Conservation (phyloP, 2,888 invertebrate species). For the Galeruca laticollis region DNA sequence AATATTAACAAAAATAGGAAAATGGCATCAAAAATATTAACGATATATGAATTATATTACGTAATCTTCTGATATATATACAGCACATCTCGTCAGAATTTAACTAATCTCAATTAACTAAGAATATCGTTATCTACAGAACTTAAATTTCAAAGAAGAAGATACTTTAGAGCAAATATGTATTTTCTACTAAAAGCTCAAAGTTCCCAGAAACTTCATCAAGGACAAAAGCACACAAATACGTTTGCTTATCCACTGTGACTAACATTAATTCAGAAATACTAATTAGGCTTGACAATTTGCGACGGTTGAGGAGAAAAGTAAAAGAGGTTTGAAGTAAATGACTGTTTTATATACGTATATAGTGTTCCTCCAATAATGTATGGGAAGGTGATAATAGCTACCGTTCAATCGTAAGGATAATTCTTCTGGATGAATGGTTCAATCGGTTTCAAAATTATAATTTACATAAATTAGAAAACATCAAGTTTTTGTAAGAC, state of each 20-base stretch:
- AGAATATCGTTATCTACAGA: background rate
- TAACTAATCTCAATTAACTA: background rate
- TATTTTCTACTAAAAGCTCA: constrained; percentile 3
- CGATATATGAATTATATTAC: too few relatives aligned
- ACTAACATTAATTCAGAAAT: constrained; percentile 50
- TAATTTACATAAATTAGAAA: too few relatives aligned
- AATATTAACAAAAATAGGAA: too few relatives aligned
- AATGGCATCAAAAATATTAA: too few relatives aligned
- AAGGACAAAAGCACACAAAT: constrained; percentile 32
- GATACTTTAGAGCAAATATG: constrained; percentile 18
- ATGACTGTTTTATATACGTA: background rate
- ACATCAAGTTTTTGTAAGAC: too few relatives aligned
- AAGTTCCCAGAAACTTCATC: constrained; percentile 18
- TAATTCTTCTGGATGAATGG: too few relatives aligned
- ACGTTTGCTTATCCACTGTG: constrained; percentile 35
- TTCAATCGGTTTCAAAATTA: too few relatives aligned
- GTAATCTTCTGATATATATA: too few relatives aligned
- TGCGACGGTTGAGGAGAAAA: background rate
- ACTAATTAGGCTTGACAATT: constrained; percentile 47
- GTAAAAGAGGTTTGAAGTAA: background rate
- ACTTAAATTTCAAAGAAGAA: constrained; percentile 4
- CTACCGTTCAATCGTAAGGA: too few relatives aligned
- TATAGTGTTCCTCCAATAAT: too few relatives aligned
- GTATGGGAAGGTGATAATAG: too few relatives aligned
- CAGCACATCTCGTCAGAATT: background rate